Conservation (phyloP, 2,888 invertebrate species). For the Hoplodrina ambigua region DNA sequence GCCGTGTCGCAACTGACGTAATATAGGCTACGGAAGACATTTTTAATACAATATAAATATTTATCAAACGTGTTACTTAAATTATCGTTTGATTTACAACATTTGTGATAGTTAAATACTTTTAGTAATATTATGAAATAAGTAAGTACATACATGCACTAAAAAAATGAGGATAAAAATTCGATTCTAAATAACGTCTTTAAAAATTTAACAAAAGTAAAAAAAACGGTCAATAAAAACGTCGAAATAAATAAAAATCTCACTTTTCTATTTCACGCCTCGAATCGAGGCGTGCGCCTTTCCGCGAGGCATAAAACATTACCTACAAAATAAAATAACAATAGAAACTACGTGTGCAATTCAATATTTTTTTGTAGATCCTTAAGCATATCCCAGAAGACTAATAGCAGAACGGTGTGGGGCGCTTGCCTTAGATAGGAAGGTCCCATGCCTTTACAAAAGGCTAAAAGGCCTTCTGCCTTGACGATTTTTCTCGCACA, state of each 20-base stretch:
- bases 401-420: conserved; percentile 96
- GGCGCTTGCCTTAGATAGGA: conserved; percentile 97
- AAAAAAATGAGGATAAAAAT: neutral
- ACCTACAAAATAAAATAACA: conserved; percentile 25
- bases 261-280: conserved; percentile 26
- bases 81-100: conserved; percentile 32
- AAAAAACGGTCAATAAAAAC: conserved; percentile 3
- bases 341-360: conserved; percentile 46
- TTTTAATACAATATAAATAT: conserved; percentile 28
- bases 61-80: conserved; percentile 30
- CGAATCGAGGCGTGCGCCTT: conserved; percentile 15
- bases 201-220: neutral
- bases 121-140: neutral
- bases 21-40: conserved; percentile 9
- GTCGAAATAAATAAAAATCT: conserved; percentile 27
- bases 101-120: conserved; percentile 1
- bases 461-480: conserved; percentile 94
- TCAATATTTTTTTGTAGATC: conserved; percentile 79
- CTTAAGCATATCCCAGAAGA: conserved; percentile 96
- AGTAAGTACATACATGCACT: neutral
- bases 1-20: conserved; percentile 5
- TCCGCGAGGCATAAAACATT: conserved; percentile 10
- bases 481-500: conserved; percentile 94
- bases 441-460: conserved; percentile 97
- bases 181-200: conserved; percentile 13